phyloP scores from a whole-genome alignment of 2,888 invertebrate species.

The Tachystola acroxantha region DNA sequence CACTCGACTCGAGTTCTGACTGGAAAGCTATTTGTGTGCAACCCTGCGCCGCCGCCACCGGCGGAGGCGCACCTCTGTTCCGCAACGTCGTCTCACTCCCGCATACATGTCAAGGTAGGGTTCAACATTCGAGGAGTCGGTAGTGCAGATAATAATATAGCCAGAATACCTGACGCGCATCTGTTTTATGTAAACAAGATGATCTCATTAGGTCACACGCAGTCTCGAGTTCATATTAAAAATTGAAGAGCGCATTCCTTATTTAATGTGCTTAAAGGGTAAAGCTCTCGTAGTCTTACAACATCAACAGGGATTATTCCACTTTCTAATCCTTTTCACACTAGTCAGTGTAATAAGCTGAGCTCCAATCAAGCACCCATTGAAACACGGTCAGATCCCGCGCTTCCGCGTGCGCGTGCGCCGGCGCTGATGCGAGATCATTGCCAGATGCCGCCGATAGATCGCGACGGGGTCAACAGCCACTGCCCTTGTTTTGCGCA shows the following conservation, averaged over 20 bases:
- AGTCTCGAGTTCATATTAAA: slow-evolving; percentile 20
- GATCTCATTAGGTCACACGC: slow-evolving; percentile 55
- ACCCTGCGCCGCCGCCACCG: slow-evolving; percentile 58
- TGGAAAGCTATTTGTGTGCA: slow-evolving; percentile 71
- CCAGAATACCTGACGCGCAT: slow-evolving; percentile 49
- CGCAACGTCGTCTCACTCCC: slow-evolving; percentile 55
- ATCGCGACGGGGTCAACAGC: slow-evolving; percentile 75
- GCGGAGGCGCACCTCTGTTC: slow-evolving; percentile 61
- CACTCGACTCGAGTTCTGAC: slow-evolving; percentile 54
- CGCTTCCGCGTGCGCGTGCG: slow-evolving; percentile 54
- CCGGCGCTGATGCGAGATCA: slow-evolving; percentile 61
- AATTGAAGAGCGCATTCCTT: slow-evolving; percentile 15
- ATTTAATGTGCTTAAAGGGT: slow-evolving; percentile 23
- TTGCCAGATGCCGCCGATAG: slow-evolving; percentile 70
- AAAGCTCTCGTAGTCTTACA: slow-evolving; percentile 28
- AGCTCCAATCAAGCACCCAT: slow-evolving; percentile 51
- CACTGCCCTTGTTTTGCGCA: slow-evolving; percentile 74
- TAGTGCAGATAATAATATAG: slow-evolving; percentile 59
- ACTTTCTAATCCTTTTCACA: slow-evolving; percentile 56
- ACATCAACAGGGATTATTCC: slow-evolving; percentile 29
- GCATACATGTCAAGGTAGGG: slow-evolving; percentile 77
- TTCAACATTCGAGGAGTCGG: slow-evolving; percentile 74
- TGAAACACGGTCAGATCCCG: slow-evolving; percentile 67
- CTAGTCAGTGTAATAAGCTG: slow-evolving; percentile 29
- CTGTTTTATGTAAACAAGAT: slow-evolving; percentile 57